Conservation (phyloP, 2,113 vertebrate species). For the Actenoides lindsayi region DNA sequence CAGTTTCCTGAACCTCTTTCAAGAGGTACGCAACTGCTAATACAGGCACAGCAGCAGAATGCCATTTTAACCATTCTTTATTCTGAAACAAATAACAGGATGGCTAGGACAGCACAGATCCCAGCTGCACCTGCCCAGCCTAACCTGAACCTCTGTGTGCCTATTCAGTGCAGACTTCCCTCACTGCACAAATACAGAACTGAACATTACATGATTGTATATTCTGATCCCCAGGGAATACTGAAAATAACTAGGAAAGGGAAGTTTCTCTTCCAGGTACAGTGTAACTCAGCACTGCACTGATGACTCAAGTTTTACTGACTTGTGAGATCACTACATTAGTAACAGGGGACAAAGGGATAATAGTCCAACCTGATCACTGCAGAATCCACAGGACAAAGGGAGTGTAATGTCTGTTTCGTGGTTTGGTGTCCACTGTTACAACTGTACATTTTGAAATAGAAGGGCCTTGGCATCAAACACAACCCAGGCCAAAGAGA, state of each 20-base stretch:
- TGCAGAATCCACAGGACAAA: background rate
- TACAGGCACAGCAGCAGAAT: accelerated
- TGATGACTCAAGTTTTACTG: background rate
- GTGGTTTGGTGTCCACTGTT: accelerated
- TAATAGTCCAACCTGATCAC: accelerated
- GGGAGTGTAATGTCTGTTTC: accelerated
- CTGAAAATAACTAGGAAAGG: background rate
- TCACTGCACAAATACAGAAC: background rate
- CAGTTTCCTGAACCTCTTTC: background rate
- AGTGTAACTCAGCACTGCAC: background rate
- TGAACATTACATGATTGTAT: accelerated
- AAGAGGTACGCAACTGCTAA: background rate
- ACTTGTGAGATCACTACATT: background rate
- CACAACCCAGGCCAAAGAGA: background rate
- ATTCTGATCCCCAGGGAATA: background rate
- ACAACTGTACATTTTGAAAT: background rate
- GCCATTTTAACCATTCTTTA: background rate
- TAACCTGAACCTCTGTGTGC: accelerated
- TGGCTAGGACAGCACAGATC: background rate
- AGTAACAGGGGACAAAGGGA: background rate
- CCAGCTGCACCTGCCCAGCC: background rate
- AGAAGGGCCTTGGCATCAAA: background rate
- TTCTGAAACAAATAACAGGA: background rate
- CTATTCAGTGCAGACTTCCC: background rate
- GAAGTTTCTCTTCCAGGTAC: background rate